phyloP scores from a whole-genome alignment of 92 coral and sea anemone species.

The Hydrozoanthus gracilis region DNA sequence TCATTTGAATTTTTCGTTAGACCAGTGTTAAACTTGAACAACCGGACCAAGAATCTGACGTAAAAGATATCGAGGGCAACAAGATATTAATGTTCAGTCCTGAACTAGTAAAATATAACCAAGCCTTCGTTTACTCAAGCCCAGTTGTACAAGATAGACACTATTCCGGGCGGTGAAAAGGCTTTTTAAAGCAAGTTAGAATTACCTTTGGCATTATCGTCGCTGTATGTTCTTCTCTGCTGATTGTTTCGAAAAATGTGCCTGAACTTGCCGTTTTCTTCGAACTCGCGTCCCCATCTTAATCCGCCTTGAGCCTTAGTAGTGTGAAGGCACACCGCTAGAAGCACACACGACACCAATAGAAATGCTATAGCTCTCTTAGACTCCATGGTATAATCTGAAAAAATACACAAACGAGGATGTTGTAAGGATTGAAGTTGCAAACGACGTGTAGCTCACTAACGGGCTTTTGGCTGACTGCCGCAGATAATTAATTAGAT shows the following conservation, averaged over 20 bases:
- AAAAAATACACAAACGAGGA: background rate
- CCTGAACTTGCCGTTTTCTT: conserved; percentile 10
- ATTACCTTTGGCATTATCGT: conserved; percentile 20
- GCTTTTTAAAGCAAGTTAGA: too few species aligned
- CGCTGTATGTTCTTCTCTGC: conserved; percentile 26
- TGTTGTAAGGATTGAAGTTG: background rate
- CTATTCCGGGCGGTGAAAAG: too few species aligned
- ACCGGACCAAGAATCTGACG: too few species aligned
- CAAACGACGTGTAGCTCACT: background rate
- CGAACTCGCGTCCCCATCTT: conserved; percentile 39
- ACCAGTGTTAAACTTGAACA: too few species aligned
- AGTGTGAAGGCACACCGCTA: background rate
- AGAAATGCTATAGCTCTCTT: conserved; percentile 38
- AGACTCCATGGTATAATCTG: conserved; percentile 39
- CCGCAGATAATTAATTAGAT: too few species aligned
- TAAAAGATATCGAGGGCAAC: too few species aligned
- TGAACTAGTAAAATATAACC: too few species aligned
- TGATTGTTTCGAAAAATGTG: background rate
- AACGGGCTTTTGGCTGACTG: too few species aligned
- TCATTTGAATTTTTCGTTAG: too few species aligned
- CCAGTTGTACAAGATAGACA: too few species aligned
- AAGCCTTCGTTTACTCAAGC: too few species aligned
- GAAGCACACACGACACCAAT: conserved; percentile 27
- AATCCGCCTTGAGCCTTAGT: conserved; percentile 29
- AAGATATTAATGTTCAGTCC: too few species aligned